phyloP scores from a whole-genome alignment of 2,113 vertebrate genomes.

The Cyprinodon brontotheroides region DNA sequence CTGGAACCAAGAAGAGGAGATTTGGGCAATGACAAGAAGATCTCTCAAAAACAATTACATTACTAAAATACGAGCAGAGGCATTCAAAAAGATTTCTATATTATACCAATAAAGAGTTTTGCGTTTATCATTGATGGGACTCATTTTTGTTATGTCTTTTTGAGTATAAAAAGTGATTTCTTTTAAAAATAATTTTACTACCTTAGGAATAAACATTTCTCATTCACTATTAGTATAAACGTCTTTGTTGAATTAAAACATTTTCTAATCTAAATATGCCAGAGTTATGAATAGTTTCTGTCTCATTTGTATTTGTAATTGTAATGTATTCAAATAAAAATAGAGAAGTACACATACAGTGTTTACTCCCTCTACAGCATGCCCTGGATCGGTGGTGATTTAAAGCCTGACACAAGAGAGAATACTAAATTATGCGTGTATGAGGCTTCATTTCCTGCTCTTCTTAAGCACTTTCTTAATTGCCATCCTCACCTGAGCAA shows the following conservation, averaged over 20 bases:
- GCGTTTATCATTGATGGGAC: neutral
- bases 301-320: conserved; percentile 6
- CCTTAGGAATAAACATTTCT: neutral
- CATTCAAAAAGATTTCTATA: neutral
- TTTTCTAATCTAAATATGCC: neutral
- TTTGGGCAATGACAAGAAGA: too few relatives aligned
- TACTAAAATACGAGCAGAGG: neutral
- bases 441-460: conserved; percentile 76
- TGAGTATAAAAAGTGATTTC: neutral
- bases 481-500: conserved; percentile 85
- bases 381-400: conserved; percentile 72
- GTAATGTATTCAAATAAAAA: conserved; percentile 28
- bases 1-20: too few relatives aligned
- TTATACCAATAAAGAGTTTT: neutral
- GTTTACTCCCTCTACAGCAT: conserved; percentile 32
- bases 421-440: conserved; percentile 77
- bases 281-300: neutral
- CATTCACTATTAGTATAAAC: neutral
- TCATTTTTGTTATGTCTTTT: neutral
- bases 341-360: conserved; percentile 40
- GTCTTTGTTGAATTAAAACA: neutral
- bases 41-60: neutral
- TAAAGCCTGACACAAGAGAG: conserved; percentile 75
- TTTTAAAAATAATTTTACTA: neutral
- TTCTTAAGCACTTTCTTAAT: conserved; percentile 83